Base-by-base conservation (phyloP, 2,888 invertebrate species). In the Parnassius orleans region DNA sequence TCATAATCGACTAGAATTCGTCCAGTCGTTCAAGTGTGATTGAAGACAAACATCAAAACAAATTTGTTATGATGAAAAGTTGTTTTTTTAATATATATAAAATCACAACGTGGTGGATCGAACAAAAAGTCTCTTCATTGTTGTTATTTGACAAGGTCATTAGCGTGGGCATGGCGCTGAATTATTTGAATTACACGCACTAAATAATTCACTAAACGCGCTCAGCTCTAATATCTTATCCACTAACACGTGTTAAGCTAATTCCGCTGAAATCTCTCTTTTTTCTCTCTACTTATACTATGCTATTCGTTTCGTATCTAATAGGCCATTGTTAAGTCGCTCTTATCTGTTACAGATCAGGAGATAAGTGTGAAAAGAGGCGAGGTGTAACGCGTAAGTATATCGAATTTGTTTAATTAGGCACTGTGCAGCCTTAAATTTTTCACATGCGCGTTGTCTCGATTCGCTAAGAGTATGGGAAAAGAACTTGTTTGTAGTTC, bases 291-390 rank as follows among this genome's bases (percentile, higher is more conserved):
- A 48, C 14, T 61, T 61, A 51, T 54, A 64, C 43, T 64, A 61
- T 65, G 65, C 63, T 62, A 65, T 64, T 61, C 63, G 60, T 55
- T 65, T 64, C 54, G 57, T 61, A 56, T 61, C 61, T 81, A 81
- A 82, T 80, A 76, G 75, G 70, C 80, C 69, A 83, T 86, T 87
- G 84, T 86, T 86, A 77, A 83, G 66, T 68, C 72, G 72, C 63
- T 75, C 68, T 81, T 81, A 80, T 86, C 79, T 84, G 74, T 86
- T 86, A 69, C 86, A 85, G 87, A 87, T 89, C 69, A 60, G 70
- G 69, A 73, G 81, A 82, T 79, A 76, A 69, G 53, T 69, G 72
- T 66, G 59, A 67, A 57, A 69, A 64, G 60, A 66, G 60, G 63
- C 58, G 65, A 73, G 76, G 79, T 77, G 81, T 75, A 77, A 81